Evolutionary conservation across 2,888 invertebrate species (phyloP), one percentile per base, ranked within the genome.

Genomic region (Spatulosminthurus flaviceps): DNA sequence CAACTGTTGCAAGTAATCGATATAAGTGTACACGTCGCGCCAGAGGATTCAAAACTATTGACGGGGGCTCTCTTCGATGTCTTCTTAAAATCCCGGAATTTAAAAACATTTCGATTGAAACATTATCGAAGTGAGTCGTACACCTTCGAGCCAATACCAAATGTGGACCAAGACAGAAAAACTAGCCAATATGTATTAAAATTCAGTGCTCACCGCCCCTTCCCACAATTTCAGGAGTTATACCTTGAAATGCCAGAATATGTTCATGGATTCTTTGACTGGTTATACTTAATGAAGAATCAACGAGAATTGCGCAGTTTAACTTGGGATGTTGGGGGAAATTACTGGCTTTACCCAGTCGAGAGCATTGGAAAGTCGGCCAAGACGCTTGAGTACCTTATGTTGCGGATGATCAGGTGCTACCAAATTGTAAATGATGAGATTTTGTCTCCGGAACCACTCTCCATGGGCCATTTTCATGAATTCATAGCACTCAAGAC

Each of bases 261-360:
- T 60, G 28, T 26, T 19, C 19, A 16, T 24, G 29, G 60, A 1
- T 73, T 22, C 29, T 73, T 60, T 26, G 73, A 73, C n/a, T 73
- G 73, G 73, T 4, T 73, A 0, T 73, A 42, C 60, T 43, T 73
- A 1, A 26, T 73, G 28, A 60, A 73, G 26, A n/a, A 26, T 51
- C 73, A 73, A n/a, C 24, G 60, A 4, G 26, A 73, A 19, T 22
- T 73, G 16, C 24, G 60, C 28, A 43, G n/a, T 26, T 21, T 73
- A 1, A 28, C 29, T 24, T 73, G 73, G 73, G 73, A 73, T n/a
- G 60, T 73, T 2, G 73, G 73, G 2, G 51, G 51, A 22, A 43
- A 73, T 73, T 73, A 73, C n/a, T 73, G 73, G 73, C 19, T 60
- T 2, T 73, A 73, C 26, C 28, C 73, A 19, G 60, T 73, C 1